A percentile compares a stretch with the other conserved stretches of the same genome.
Conservation (phyloP, 2,113 vertebrate species). For the Nannobrachium achirus region DNA sequence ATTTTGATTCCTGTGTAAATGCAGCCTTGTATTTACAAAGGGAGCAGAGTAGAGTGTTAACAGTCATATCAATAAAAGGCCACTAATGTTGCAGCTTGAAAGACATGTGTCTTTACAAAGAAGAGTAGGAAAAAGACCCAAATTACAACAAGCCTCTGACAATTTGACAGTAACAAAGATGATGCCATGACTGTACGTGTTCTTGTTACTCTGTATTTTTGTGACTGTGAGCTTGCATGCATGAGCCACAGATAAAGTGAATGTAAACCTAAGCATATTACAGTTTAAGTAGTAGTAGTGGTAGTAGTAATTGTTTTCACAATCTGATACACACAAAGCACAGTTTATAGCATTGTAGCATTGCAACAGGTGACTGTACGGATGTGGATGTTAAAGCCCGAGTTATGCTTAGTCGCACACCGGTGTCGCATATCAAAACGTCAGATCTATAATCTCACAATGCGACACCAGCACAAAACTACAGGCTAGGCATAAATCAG, state of each 20-base stretch:
- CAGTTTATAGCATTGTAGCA: background rate
- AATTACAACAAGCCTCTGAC: constrained; percentile 28
- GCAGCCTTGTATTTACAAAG: constrained; percentile 31
- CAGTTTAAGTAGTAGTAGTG: constrained; percentile 13
- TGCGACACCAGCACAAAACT: no score
- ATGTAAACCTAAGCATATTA: background rate
- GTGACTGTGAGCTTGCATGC: no score
- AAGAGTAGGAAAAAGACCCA: constrained; percentile 48
- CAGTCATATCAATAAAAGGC: constrained; percentile 66
- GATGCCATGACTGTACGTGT: no score
- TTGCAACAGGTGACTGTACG: background rate
- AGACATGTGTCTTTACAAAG: constrained; percentile 3
- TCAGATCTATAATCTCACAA: no score
- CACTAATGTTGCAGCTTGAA: constrained; percentile 39
- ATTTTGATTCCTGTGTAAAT: constrained; percentile 34
- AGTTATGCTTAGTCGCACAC: no score
- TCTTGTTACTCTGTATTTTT: no score
- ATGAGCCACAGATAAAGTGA: no score
- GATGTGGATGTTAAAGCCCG: background rate
- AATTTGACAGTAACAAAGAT: no score
- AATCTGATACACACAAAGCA: constrained; percentile 11
- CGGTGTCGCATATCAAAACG: no score
- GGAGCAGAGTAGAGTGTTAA: constrained; percentile 34
- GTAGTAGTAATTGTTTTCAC: background rate
- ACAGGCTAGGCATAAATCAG: no score